These are phyloP conservation scores for Philaenus spumarius DNA, from an alignment of 1,140 invertebrate genomes.

Conservation along the genomic window DNA sequence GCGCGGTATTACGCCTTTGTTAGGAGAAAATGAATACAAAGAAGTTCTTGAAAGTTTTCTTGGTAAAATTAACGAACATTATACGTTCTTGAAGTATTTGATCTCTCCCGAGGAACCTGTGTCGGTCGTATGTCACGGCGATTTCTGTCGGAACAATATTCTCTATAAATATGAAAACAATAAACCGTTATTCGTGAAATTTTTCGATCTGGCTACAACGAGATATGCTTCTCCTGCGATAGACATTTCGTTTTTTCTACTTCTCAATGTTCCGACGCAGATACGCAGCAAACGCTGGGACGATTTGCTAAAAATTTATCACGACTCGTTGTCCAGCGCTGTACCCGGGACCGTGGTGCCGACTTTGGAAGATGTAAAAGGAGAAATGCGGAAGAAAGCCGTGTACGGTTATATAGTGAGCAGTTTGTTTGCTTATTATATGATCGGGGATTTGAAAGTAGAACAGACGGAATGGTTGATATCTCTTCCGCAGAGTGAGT, in stretches of 20 bases:
- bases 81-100: neutral
- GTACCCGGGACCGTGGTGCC: constrained; percentile 4
- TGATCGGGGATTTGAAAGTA: too few relatives aligned
- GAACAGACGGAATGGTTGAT: too few relatives aligned
- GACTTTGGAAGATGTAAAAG: constrained; percentile 22
- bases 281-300: constrained; percentile 28
- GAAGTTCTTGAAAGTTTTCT: neutral
- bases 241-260: constrained; percentile 41
- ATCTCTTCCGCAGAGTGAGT: too few relatives aligned
- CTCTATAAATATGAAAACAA: constrained; percentile 40
- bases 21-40: neutral
- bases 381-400: constrained; percentile 1
- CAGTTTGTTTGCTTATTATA: too few relatives aligned
- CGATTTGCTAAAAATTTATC: constrained; percentile 35
- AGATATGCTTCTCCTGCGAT: constrained; percentile 36
- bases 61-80: neutral
- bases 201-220: constrained; percentile 40
- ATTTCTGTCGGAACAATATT: constrained; percentile 50
- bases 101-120: constrained; percentile 34
- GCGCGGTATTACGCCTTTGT: constrained; percentile 2
- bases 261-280: constrained; percentile 32
- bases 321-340: constrained; percentile 20
- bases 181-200: constrained; percentile 28
- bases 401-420: neutral
- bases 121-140: constrained; percentile 46